Base-by-base conservation (phyloP, 2,113 vertebrate genomes). In the Rhinopomastus cyanomelas region DNA sequence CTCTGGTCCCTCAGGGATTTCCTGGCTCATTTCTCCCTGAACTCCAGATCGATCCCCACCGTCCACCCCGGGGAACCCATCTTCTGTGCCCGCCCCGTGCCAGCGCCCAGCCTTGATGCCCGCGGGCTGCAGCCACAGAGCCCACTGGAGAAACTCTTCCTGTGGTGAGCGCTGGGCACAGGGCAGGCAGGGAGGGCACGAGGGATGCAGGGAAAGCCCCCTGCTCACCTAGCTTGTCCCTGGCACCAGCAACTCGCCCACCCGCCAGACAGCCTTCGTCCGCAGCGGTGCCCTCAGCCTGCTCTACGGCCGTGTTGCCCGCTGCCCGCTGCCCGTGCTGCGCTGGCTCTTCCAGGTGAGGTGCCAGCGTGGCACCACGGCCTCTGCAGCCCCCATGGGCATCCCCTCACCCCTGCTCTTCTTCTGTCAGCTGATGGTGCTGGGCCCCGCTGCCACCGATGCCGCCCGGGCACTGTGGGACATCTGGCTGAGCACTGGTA, bases 381-480 rank as follows among this genome's bases (percentile, higher is more conserved):
- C 30, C 76, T 21, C 6, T 52, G 18, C 4, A 36, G 5, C 6
- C 3, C 2, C 2, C 0, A 7, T 8, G 15, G 18, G 15, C 53
- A 39, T 18, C 22, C 18, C 3, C 2, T 61, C 27, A 81, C 11
- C 62, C 29, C 17, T 27, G 11, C 46, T 15, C 25, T 36, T 44
- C 1, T 64, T 55, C 30, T 0, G 26, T 15, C 69, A 81, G 76
- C 53, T 81, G 27, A 32, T 29, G 68, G n/a, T 37, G 17, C 29
- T 46, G 6, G n/a, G 53, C 46, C 85, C 37, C 1, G n/a, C 44
- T 37, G 12, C 3, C 1, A 17, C 26, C 3, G 51, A 48, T n/a
- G 91, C 96, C n/a, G 95, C 87, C 61, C 51, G 12, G 34, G 77
- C 94, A 11, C 94, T 96, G 8, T 95, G 96, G 94, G 93, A 96